Conservation (phyloP, 2,113 vertebrate genomes). For the Arvicanthis niloticus region DNA sequence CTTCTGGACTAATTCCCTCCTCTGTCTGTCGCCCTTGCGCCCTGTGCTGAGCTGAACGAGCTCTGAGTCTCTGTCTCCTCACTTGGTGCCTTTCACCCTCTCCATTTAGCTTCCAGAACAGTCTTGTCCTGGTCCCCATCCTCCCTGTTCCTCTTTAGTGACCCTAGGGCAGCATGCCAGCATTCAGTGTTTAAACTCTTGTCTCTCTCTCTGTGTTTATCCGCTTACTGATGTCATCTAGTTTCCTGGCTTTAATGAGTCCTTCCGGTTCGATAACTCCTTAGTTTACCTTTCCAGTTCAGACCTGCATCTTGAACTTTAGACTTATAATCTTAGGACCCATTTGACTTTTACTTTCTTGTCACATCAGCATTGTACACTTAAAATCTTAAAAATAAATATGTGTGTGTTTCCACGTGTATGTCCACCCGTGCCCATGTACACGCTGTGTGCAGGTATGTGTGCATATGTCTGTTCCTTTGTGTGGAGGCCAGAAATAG, state of each 20-base stretch:
- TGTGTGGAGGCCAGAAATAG: not conserved
- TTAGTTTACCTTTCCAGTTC: not conserved
- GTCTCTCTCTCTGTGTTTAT: not conserved
- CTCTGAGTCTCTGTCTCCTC: not conserved
- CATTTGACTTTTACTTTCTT: not conserved
- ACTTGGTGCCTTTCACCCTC: not conserved
- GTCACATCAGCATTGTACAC: not conserved
- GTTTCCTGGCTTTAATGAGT: conserved; percentile 26
- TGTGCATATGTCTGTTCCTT: not conserved
- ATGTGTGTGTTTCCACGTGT: not conserved
- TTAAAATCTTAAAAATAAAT: not conserved
- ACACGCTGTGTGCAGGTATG: not conserved
- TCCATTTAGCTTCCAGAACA: not conserved
- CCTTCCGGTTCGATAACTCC: not conserved
- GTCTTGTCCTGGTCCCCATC: not conserved
- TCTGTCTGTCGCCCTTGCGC: not conserved
- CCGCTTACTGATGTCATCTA: not conserved
- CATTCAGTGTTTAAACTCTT: not conserved
- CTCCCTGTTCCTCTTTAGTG: not conserved
- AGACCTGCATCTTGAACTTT: not conserved
- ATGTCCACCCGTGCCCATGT: no score
- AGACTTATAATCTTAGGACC: not conserved
- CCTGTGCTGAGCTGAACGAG: not conserved
- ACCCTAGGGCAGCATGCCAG: not conserved
- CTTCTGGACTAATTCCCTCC: not conserved